phyloP scores from a whole-genome alignment of 2,888 invertebrate species.

The Tubulanus polymorphus region DNA sequence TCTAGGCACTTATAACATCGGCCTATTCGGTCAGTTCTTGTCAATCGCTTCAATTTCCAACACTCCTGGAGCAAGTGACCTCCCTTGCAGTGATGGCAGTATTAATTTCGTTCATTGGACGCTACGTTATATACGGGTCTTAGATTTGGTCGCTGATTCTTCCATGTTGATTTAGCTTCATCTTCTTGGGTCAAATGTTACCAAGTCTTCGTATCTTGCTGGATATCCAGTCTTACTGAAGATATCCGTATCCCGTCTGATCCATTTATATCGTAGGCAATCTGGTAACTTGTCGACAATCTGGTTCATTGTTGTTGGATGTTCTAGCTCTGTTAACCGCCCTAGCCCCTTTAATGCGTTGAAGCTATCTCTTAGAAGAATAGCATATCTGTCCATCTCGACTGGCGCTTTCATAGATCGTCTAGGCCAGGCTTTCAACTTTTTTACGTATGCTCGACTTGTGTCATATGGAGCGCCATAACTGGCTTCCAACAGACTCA shows the following conservation, averaged over 20 bases:
- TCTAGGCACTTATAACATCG: slow-evolving; percentile 1
- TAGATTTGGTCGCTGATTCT: too few relatives aligned
- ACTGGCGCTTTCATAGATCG: slow-evolving; percentile 8
- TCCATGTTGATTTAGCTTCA: too few relatives aligned
- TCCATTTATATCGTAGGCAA: slow-evolving; percentile 15
- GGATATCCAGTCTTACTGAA: slow-evolving; percentile 2
- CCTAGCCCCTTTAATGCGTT: slow-evolving; percentile 10
- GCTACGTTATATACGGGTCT: too few relatives aligned
- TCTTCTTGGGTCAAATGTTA: too few relatives aligned
- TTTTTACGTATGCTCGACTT: slow-evolving; percentile 17
- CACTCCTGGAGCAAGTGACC: background rate
- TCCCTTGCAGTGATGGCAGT: background rate
- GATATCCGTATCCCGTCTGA: slow-evolving; percentile 8
- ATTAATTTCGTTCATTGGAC: background rate
- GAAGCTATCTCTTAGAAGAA: slow-evolving; percentile 18
- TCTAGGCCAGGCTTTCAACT: slow-evolving; percentile 18
- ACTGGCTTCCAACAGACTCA: slow-evolving; percentile 14
- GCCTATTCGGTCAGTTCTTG: background rate
- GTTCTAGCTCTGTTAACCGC: slow-evolving; percentile 13
- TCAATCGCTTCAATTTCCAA: background rate
- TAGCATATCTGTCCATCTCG: slow-evolving; percentile 15
- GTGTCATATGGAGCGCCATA: slow-evolving; percentile 20
- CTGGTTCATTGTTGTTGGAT: slow-evolving; percentile 16
- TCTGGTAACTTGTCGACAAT: slow-evolving; percentile 20
- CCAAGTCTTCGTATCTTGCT: slow-evolving; percentile 14